Evolutionary conservation across 2,113 vertebrate species (phyloP).

Genomic region (Hippocampus mohnikei): DNA sequence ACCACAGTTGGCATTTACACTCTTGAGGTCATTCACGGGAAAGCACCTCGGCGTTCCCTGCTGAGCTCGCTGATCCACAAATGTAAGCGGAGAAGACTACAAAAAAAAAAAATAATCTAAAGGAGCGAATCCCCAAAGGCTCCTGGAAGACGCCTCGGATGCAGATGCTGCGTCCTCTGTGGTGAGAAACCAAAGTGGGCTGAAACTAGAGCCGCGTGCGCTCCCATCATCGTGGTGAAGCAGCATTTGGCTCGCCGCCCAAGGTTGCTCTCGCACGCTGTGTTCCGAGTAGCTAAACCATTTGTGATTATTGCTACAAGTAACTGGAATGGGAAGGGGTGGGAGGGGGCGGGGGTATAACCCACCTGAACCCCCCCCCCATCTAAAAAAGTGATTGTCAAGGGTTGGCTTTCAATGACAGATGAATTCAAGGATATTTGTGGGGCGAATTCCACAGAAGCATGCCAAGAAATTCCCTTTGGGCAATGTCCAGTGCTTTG

Average conservation of each 20-base stretch:
- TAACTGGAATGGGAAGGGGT: too few relatives aligned
- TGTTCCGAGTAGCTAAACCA: background rate
- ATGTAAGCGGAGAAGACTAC: background rate
- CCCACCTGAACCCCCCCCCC: too few relatives aligned
- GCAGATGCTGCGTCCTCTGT: background rate
- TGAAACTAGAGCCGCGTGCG: background rate
- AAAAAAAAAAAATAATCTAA: background rate
- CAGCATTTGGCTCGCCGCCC: background rate
- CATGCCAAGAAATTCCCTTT: too few relatives aligned
- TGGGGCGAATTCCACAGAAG: too few relatives aligned
- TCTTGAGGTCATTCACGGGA: constrained; percentile 1
- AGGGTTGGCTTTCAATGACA: too few relatives aligned
- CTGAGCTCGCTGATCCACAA: background rate
- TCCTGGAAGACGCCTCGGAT: background rate
- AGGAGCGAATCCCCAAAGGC: background rate
- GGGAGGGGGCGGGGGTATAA: too few relatives aligned
- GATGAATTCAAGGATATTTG: too few relatives aligned
- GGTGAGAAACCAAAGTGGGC: background rate
- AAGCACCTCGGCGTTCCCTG: background rate
- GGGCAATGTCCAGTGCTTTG: too few relatives aligned
- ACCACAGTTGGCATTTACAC: constrained; percentile 17
- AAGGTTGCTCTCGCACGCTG: background rate
- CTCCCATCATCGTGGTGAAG: background rate
- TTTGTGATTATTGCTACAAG: too few relatives aligned
- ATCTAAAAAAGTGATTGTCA: too few relatives aligned